Evolutionary conservation across 2,797 vertebrate species (phyloP), one percentile per base, ranked within the genome.

Genomic region (Chaenodraco wilsoni): DNA sequence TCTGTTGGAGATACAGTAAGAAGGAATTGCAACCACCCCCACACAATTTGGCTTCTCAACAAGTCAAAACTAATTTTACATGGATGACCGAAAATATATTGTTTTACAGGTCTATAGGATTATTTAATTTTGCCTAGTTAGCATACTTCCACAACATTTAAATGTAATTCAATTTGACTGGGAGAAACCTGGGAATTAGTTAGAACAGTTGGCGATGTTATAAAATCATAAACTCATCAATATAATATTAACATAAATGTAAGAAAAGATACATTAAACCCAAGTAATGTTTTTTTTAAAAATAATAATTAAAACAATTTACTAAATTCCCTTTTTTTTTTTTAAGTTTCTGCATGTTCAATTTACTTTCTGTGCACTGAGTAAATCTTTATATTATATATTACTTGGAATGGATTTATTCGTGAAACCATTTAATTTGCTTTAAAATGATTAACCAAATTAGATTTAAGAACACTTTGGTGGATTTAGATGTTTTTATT

Each of bases 331-430:
- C 27, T 27, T 27, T 27, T n/a, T n/a, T n/a, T n/a, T n/a, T 27
- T 27, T 52, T 2, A 15, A 13, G 48, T 56, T 46, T 65, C 51
- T 17, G 5, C n/a, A 44, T 10, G 14, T 62, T 52, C 8, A 46
- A 9, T 31, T 69, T 50, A 43, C 10, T 16, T 57, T 6, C 51
- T 41, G 37, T 49, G 4, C 41, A 19, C 7, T 37, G 14, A 60
- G 37, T 64, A 5, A 70, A 58, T 31, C 3, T 43, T 3, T 17
- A 23, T 41, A 9, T 57, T 62, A 55, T 19, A 37, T 23, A 11
- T 11, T 19, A 60, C 59, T 41, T 65, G 27, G 2, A 56, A 56
- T 44, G 45, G 15, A 43, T 69, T 75, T 48, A 71, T 72, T 63
- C 46, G 62, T 1, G 5, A 65, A 4, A 58, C 6, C n/a, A 17